Conservation (phyloP, 2,113 vertebrate genomes). For the Ptilorrhoa leucosticta region DNA sequence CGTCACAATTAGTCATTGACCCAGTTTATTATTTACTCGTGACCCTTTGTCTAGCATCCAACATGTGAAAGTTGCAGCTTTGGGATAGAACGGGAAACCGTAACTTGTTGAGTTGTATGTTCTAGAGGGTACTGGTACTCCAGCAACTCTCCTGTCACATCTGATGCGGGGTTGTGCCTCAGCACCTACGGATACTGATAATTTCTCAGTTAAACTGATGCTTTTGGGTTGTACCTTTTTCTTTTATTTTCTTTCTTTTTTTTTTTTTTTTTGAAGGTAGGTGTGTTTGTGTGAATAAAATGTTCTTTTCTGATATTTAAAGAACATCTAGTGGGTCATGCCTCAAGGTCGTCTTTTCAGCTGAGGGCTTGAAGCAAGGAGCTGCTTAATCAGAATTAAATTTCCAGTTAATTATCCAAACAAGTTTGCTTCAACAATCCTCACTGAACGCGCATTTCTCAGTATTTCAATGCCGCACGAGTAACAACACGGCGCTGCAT, state of each 20-base stretch:
- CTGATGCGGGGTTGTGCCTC: background rate
- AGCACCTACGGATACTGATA: background rate
- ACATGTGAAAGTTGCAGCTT: background rate
- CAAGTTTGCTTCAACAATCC: background rate
- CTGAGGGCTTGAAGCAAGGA: background rate
- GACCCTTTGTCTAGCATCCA: background rate
- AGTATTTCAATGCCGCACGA: rapidly evolving
- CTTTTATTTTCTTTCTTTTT: no score
- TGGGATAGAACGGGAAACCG: background rate
- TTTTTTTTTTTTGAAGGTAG: background rate
- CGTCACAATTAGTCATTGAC: background rate
- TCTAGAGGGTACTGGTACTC: background rate
- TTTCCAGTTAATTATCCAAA: background rate
- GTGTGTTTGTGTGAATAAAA: background rate
- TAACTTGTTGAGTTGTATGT: rapidly evolving
- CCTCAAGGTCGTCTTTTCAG: background rate
- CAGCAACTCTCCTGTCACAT: background rate
- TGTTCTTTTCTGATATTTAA: background rate
- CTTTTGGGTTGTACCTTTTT: background rate
- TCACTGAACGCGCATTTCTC: background rate
- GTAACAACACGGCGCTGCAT: background rate
- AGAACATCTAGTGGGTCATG: background rate
- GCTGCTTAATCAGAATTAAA: background rate
- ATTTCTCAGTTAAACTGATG: background rate
- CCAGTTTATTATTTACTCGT: background rate